Base-by-base conservation (phyloP, 2,113 vertebrate genomes). In the Tachycineta bicolor region DNA sequence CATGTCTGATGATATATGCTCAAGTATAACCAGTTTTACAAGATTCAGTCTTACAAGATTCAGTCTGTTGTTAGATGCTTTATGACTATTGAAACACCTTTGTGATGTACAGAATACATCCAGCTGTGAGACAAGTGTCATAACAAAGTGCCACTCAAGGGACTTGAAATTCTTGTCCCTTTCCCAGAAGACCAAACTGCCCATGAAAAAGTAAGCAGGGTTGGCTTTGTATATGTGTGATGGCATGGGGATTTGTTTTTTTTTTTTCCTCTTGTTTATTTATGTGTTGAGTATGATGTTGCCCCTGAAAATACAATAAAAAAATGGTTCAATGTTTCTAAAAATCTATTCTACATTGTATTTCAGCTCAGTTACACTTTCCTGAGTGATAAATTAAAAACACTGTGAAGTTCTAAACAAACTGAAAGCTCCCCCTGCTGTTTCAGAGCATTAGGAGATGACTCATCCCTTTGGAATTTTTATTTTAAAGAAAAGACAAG, bases 391-490 rank as follows among this genome's bases (percentile, higher is more conserved):
- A 71, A 96, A 88, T 79, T 74, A n/a, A 37, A 93, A 92, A 12
- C 39, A 19, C 14, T 12, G 10, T 73, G n/a, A 12, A 74, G 8
- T 14, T 95, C 60, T 34, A 49, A 56, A 69, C 25, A 82, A 77
- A 68, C 79, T 94, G 41, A 97, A 97, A 95, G 90, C 92, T 95
- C 96, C 95, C 95, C 56, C 96, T 98, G 96, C 90, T 94, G 95
- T 77, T 96, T 50, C 65, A 92, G 15, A 94, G 7, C 6, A 43
- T 50, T 47, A 86, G 24, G 21, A 58, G 64, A 75, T 25, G 41
- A 83, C 5, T 68, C 31, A 87, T 63, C 6, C 26, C 31, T 53
- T 71, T n/a, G 13, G 11, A 69, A 78, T 94, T 74, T 59, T 12
- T 43, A 21, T 74, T 44, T 78, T 31, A 55, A 91, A 59, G 25